phyloP scores from a whole-genome alignment of 2,888 invertebrate genomes.

The Leptopterna dolabrata region DNA sequence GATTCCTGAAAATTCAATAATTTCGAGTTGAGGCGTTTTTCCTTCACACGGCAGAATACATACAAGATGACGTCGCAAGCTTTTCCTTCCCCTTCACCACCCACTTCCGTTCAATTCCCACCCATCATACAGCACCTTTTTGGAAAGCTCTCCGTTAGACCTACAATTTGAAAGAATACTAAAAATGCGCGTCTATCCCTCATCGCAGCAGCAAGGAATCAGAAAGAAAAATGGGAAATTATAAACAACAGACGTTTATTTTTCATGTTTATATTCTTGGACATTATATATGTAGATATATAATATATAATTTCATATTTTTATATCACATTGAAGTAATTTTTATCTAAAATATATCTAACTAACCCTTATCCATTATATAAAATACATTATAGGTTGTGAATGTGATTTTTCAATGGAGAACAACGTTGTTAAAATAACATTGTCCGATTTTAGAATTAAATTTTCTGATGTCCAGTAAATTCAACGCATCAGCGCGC shows the following conservation, averaged over 20 bases:
- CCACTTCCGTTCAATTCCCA: too few species aligned
- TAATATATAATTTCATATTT: slow-evolving; percentile 33
- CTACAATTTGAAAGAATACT: too few species aligned
- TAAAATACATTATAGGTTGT: slow-evolving; percentile 34
- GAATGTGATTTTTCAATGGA: slow-evolving; percentile 17
- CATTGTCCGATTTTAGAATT: neutral
- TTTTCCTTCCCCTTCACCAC: too few species aligned
- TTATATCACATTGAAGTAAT: slow-evolving; percentile 58
- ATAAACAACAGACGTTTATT: neutral
- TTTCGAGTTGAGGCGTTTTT: too few species aligned
- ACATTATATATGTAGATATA: slow-evolving; percentile 12
- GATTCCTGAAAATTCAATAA: too few species aligned
- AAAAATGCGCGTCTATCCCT: too few species aligned
- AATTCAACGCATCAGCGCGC: neutral
- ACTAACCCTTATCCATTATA: slow-evolving; percentile 57
- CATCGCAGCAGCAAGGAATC: neutral
- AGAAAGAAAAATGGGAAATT: neutral
- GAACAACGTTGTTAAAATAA: neutral
- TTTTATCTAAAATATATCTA: slow-evolving; percentile 55
- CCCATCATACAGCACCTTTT: too few species aligned
- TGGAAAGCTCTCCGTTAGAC: too few species aligned
- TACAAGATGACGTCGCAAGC: too few species aligned
- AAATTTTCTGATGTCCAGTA: neutral
- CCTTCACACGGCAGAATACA: too few species aligned
- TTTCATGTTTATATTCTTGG: slow-evolving; percentile 16